These are phyloP conservation scores for Slavum lentiscoides DNA, from an alignment of 2,888 invertebrate species.

Conservation along the genomic window DNA sequence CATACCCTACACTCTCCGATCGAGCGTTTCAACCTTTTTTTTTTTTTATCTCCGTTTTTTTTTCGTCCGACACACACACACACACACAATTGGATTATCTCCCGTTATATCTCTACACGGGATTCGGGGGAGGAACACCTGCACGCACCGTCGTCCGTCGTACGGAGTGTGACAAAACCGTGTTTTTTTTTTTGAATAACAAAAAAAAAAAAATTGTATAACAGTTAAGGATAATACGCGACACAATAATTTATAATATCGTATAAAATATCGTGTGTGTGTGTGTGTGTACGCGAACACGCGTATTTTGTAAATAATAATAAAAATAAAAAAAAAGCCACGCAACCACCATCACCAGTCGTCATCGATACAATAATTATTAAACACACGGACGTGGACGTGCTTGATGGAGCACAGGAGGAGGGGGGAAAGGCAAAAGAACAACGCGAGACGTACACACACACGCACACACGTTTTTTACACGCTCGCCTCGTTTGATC, in stretches of 20 bases:
- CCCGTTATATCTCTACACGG: slow-evolving; percentile 1
- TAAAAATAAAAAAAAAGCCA: neutral
- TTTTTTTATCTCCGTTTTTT: neutral
- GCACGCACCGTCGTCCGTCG: too few relatives aligned
- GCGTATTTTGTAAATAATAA: neutral
- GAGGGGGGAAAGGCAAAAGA: neutral
- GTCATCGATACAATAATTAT: neutral
- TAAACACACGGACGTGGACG: too few relatives aligned
- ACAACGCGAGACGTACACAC: neutral
- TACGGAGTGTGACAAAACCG: slow-evolving; percentile 45
- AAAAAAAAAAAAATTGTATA: slow-evolving; percentile 19
- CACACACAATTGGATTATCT: slow-evolving; percentile 52
- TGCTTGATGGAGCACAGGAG: too few relatives aligned
- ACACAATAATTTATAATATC: too few relatives aligned
- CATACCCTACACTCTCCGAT: neutral
- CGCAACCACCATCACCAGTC: too few relatives aligned
- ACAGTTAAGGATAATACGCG: neutral
- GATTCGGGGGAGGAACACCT: neutral
- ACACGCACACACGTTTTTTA: slow-evolving; percentile 1
- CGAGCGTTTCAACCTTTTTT: slow-evolving; percentile 51
- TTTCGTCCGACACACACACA: neutral
- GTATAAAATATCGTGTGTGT: too few relatives aligned
- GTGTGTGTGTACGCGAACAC: too few relatives aligned
- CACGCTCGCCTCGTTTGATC: slow-evolving; percentile 30
- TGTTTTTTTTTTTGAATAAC: slow-evolving; percentile 23